phyloP scores from a whole-genome alignment of 2,113 vertebrate genomes.

The Serilophus lunatus region DNA sequence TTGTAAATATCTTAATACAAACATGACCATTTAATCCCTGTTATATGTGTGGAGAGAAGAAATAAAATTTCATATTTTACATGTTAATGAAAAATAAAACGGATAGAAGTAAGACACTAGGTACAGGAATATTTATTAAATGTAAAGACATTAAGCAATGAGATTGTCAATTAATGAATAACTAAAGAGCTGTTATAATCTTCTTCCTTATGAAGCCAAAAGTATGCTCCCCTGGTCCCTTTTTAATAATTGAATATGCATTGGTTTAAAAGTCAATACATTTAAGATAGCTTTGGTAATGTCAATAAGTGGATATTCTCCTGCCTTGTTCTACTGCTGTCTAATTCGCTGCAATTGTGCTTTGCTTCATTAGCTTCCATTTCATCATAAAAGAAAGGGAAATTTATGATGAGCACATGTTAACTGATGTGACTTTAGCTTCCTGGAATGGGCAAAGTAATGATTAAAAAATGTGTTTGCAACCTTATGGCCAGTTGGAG shows the following conservation, averaged over 20 bases:
- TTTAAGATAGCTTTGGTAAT: background rate
- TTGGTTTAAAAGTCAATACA: background rate
- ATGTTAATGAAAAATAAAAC: background rate
- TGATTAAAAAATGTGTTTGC: background rate
- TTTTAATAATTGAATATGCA: constrained; percentile 27
- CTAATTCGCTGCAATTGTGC: background rate
- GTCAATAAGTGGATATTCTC: background rate
- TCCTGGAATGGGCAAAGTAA: background rate
- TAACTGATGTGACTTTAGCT: background rate
- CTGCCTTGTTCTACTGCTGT: background rate
- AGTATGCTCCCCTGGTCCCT: background rate
- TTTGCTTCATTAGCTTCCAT: constrained; percentile 22
- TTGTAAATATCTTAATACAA: background rate
- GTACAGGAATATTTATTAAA: background rate
- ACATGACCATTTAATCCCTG: background rate
- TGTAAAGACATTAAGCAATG: background rate
- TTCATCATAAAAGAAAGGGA: background rate
- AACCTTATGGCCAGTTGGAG: constrained; percentile 20
- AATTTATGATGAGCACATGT: background rate
- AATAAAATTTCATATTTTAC: background rate
- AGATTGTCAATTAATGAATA: background rate
- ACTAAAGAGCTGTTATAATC: background rate
- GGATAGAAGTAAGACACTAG: background rate
- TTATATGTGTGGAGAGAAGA: background rate
- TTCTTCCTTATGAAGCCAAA: background rate